Evolutionary conservation across 2,888 invertebrate genomes (phyloP), one percentile per base, ranked within the genome.

Genomic region (Sesamia inferens): DNA sequence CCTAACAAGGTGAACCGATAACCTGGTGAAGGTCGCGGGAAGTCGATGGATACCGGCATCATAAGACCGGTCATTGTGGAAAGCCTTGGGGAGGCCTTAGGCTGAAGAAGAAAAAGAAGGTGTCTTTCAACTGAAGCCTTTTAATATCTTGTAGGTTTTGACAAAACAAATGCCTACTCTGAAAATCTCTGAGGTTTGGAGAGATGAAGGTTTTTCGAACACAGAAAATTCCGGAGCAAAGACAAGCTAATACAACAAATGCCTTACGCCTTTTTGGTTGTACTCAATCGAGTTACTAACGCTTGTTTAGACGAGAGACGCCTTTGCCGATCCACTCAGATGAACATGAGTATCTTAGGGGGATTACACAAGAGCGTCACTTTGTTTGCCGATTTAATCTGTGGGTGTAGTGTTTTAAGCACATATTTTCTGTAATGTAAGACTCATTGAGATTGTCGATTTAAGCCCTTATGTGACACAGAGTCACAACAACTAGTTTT

Each of bases 281-380:
- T 87, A 89, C 87, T 88, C 91, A 92, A 92, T 90, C 89, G 88
- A 85, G 90, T 93, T 92, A 93, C 87, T 90, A 86, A 88, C 90
- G 91, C 88, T 88, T 90, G 88, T 88, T 86, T 89, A 88, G 85
- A 82, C 87, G 84, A 75, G 81, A 87, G 83, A 85, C 84, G 87
- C 88, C 89, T 90, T 90, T 90, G 90, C 90, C 85, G 85, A 81
- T 82, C 71, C 81, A 81, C 85, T 86, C 85, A 74, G 83, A 58
- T 85, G 87, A 81, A 82, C 90, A 87, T 78, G 86, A 84, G 81
- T 74, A 85, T 88, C 87, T 90, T 74, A 86, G 80, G 81, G 74
- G 68, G 71, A 74, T 76, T 74, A 74, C 67, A 80, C 83, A 82
- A 42, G 58, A 57, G n/a, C 13, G 67, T 51, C 14, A 51, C 47